Percentiles rank a stretch among this genome's conserved stretches.
Conservation (phyloP, 2,113 vertebrate species). For the Elephantulus edwardii region DNA sequence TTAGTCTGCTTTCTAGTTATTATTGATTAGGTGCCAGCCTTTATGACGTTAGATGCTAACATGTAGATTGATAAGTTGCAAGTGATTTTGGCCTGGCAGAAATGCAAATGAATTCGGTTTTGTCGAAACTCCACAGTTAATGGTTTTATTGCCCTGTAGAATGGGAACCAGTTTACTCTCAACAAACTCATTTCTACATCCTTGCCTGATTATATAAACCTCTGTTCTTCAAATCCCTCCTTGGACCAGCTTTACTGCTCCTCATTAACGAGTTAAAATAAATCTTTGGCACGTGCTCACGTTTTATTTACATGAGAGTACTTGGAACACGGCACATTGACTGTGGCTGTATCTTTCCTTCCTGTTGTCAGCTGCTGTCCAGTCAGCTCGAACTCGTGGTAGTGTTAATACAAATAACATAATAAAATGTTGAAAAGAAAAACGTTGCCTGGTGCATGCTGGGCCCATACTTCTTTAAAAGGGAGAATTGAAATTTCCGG, state of each 20-base stretch:
- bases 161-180: not conserved
- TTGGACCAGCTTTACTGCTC: not conserved
- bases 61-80: not conserved
- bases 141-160: not conserved
- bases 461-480: not conserved
- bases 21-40: constrained; percentile 10
- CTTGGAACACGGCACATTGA: not conserved
- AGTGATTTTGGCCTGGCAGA: not conserved
- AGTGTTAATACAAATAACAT: not conserved
- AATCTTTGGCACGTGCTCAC: not conserved
- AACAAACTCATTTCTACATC: not conserved
- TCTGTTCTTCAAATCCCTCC: not conserved
- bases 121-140: not conserved
- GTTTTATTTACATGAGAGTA: not conserved
- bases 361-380: not conserved
- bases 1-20: constrained; percentile 18
- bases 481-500: not conserved
- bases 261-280: constrained; percentile 9
- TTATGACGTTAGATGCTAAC: constrained; percentile 39
- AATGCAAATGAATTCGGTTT: not conserved
- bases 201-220: not conserved
- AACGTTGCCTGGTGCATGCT: not conserved
- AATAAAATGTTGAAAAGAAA: not conserved
- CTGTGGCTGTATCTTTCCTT: not conserved
- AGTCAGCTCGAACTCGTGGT: no score